These are phyloP conservation scores for Xylophagus ater DNA, from an alignment of 2,888 invertebrate genomes.

Conservation along the genomic window DNA sequence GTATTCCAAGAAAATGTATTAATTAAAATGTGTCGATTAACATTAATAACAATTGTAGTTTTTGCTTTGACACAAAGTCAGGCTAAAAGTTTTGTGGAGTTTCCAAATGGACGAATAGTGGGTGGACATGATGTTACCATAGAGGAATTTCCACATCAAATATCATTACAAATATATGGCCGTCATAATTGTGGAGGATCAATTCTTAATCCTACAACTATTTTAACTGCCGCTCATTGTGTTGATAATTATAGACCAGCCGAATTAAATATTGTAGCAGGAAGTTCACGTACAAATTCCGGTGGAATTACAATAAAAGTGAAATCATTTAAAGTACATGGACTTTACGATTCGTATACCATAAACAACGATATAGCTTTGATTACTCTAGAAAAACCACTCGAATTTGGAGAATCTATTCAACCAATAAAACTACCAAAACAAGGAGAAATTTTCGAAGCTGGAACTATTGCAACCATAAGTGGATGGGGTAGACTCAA, in stretches of 20 bases:
- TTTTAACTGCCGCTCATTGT: conserved; percentile 52
- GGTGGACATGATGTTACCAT: conserved; percentile 27
- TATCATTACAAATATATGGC: conserved; percentile 32
- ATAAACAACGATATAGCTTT: conserved; percentile 42
- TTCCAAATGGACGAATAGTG: conserved; percentile 30
- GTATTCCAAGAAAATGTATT: too few species aligned
- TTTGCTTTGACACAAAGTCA: too few species aligned
- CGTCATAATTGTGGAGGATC: conserved; percentile 47
- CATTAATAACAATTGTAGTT: too few species aligned
- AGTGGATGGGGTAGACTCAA: conserved; percentile 14
- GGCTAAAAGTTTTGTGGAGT: not conserved
- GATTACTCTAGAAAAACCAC: conserved; percentile 38
- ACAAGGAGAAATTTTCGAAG: not conserved
- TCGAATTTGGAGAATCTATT: conserved; percentile 33
- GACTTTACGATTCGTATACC: conserved; percentile 17
- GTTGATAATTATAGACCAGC: conserved; percentile 24
- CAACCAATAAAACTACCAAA: conserved; percentile 26
- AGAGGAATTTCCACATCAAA: conserved; percentile 26
- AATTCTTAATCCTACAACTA: conserved; percentile 38
- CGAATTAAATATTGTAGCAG: conserved; percentile 35
- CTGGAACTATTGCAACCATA: conserved; percentile 8
- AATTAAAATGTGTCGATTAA: not conserved
- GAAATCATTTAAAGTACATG: conserved; percentile 1
- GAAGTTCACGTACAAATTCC: conserved; percentile 28
- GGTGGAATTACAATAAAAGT: not conserved